Percentiles rank a stretch among this genome's conserved stretches.
Conservation (phyloP, 2,113 vertebrate species). For the Tamias sibiricus region DNA sequence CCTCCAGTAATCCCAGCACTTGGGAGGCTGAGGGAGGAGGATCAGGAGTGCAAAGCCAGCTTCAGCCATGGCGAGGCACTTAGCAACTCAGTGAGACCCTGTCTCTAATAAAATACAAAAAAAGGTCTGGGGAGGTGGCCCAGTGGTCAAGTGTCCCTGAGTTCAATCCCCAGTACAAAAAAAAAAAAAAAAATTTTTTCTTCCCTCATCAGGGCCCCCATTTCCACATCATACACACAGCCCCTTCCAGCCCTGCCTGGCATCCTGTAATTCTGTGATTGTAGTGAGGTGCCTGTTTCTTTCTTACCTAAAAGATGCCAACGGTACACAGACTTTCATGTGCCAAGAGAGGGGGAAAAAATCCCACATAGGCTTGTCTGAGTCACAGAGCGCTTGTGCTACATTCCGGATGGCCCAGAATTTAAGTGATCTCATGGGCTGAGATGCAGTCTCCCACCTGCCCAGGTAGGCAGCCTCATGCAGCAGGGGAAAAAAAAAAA, state of each 20-base stretch:
- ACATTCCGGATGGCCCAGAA: background rate
- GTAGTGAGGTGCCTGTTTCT: background rate
- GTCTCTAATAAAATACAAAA: no score
- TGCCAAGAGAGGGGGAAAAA: slow-evolving; percentile 62
- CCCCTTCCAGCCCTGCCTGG: background rate
- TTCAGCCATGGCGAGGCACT: no score
- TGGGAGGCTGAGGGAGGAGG: no score
- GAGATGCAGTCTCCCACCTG: background rate
- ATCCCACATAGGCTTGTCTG: background rate
- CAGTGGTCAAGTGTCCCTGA: no score
- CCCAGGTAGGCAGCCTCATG: background rate
- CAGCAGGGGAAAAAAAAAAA: background rate
- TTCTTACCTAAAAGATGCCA: background rate
- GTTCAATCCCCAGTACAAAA: no score
- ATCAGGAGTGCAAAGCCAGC: no score
- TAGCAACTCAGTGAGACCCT: no score
- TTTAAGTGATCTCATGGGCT: background rate
- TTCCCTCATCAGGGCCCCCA: background rate
- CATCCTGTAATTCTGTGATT: background rate
- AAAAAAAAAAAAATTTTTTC: no score
- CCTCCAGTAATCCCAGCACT: no score
- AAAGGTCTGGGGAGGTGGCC: no score
- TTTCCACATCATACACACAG: background rate
- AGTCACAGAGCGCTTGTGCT: background rate
- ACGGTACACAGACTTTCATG: background rate